These are phyloP conservation scores for Coreoperca whiteheadi DNA, from an alignment of 2,113 vertebrate species.

Conservation along the genomic window DNA sequence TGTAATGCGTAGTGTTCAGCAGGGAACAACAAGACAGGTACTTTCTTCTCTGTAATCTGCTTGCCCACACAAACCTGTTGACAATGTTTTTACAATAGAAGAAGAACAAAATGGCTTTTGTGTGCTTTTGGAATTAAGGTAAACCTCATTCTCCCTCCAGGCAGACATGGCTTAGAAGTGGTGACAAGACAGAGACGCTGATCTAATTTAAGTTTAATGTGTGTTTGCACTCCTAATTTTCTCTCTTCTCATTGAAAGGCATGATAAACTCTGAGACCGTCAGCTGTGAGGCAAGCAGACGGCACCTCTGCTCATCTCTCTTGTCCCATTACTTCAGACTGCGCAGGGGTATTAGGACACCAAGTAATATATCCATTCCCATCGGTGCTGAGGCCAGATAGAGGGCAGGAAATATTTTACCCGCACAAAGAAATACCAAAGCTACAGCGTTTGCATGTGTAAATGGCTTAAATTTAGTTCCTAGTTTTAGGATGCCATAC, in stretches of 20 bases:
- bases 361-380: slow-evolving; percentile 32
- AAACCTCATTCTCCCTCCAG: slow-evolving; percentile 51
- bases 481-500: neutral
- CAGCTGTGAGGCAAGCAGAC: slow-evolving; percentile 42
- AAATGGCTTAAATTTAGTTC: slow-evolving; percentile 8
- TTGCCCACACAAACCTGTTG: slow-evolving; percentile 66
- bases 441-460: neutral
- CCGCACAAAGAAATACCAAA: slow-evolving; percentile 43
- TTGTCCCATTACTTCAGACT: slow-evolving; percentile 53
- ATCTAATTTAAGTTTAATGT: slow-evolving; percentile 70
- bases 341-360: slow-evolving; percentile 32
- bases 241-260: slow-evolving; percentile 54
- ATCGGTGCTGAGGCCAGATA: slow-evolving; percentile 53
- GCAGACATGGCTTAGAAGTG: slow-evolving; percentile 47
- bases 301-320: slow-evolving; percentile 49
- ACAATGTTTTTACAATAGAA: slow-evolving; percentile 44
- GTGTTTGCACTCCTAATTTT: slow-evolving; percentile 65
- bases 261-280: slow-evolving; percentile 58
- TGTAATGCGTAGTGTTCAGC: slow-evolving; percentile 46
- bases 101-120: slow-evolving; percentile 65
- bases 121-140: slow-evolving; percentile 69
- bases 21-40: slow-evolving; percentile 40
- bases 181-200: slow-evolving; percentile 41
- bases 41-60: slow-evolving; percentile 55
- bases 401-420: slow-evolving; percentile 47